Evolutionary conservation across 2,113 vertebrate genomes (phyloP).

Genomic region (Telmatochromis bifrenatus): DNA sequence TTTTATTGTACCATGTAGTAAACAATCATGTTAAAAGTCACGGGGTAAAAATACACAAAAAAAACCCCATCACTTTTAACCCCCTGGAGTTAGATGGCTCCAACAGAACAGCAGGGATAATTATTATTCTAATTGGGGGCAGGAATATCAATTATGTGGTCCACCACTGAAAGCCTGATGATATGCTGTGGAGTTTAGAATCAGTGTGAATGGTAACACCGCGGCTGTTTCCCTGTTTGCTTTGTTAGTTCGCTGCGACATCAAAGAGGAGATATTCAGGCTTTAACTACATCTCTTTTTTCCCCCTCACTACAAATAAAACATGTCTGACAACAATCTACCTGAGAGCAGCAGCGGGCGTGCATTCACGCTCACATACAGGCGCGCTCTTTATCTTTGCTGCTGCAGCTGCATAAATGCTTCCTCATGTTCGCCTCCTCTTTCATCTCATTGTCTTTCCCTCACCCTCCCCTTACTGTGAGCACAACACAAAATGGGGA

Average conservation of each 20-base stretch:
- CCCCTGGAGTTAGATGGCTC: neutral
- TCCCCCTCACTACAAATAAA: neutral
- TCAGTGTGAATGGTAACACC: neutral
- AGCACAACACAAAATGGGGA: neutral
- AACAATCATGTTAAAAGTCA: neutral
- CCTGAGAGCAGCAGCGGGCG: neutral
- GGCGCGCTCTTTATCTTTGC: neutral
- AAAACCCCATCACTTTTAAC: neutral
- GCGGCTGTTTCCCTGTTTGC: neutral
- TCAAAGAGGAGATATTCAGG: neutral
- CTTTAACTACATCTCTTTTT: neutral
- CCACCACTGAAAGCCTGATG: neutral
- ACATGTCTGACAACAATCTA: slow-evolving; percentile 1
- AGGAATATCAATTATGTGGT: slow-evolving; percentile 5
- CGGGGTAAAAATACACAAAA: neutral
- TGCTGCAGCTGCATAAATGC: slow-evolving; percentile 38
- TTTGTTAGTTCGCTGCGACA: neutral
- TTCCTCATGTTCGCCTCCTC: slow-evolving; percentile 37
- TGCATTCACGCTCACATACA: neutral
- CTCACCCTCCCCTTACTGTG: neutral
- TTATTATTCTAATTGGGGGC: slow-evolving; percentile 26
- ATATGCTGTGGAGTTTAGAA: neutral
- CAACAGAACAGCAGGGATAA: slow-evolving; percentile 28
- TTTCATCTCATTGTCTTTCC: slow-evolving; percentile 41
- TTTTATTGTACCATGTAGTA: neutral